These are phyloP conservation scores for Maniola hyperantus DNA, from an alignment of 2,888 invertebrate species.

Conservation along the genomic window DNA sequence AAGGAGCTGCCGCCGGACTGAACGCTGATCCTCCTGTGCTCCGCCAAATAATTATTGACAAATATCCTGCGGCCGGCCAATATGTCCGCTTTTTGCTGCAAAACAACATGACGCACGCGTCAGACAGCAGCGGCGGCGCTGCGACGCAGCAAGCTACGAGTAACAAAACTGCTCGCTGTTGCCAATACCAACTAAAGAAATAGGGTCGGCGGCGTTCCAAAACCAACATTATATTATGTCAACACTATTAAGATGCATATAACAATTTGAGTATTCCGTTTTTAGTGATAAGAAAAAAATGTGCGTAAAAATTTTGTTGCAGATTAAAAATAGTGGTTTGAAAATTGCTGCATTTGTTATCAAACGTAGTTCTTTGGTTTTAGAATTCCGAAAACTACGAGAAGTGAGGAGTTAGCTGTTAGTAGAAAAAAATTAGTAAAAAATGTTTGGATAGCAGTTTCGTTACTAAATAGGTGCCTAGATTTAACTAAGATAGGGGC, in stretches of 20 bases:
- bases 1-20: slow-evolving; percentile 79
- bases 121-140: slow-evolving; percentile 56
- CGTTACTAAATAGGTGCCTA: slow-evolving; percentile 70
- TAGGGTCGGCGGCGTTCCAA: slow-evolving; percentile 61
- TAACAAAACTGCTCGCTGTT: slow-evolving; percentile 67
- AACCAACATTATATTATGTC: slow-evolving; percentile 52
- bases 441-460: slow-evolving; percentile 66
- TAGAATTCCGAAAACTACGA: slow-evolving; percentile 64
- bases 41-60: slow-evolving; percentile 84
- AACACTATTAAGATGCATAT: not conserved
- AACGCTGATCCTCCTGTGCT: slow-evolving; percentile 83
- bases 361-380: slow-evolving; percentile 52
- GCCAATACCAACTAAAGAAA: slow-evolving; percentile 51
- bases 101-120: slow-evolving; percentile 75
- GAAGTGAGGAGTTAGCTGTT: slow-evolving; percentile 59
- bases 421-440: slow-evolving; percentile 53
- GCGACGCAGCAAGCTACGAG: slow-evolving; percentile 41
- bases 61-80: slow-evolving; percentile 83
- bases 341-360: not conserved
- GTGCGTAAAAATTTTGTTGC: not conserved
- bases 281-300: not conserved
- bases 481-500: slow-evolving; percentile 70
- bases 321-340: not conserved
- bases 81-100: slow-evolving; percentile 83
- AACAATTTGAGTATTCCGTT: not conserved